Conservation (phyloP, 2,888 invertebrate genomes). For the Drosophila hamatofila region DNA sequence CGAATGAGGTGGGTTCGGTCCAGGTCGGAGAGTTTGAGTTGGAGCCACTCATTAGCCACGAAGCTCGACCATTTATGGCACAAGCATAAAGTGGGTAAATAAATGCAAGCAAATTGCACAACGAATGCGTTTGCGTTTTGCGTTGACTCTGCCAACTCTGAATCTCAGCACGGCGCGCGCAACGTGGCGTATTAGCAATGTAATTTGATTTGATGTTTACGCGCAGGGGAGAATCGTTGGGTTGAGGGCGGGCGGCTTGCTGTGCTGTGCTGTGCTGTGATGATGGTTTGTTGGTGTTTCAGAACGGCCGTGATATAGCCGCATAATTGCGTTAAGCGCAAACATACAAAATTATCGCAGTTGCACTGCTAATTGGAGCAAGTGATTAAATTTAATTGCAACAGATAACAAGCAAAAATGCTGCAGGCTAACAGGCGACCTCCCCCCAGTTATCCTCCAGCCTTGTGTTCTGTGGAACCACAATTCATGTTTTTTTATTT, state of each 20-base stretch:
- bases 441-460: conserved; percentile 3
- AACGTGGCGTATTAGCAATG: conserved; percentile 76
- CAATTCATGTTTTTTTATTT: conserved; percentile 10
- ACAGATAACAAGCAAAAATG: conserved; percentile 53
- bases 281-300: background rate
- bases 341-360: conserved; percentile 62
- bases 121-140: conserved; percentile 53
- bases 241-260: background rate
- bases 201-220: conserved; percentile 79
- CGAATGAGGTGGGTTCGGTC: conserved; percentile 19
- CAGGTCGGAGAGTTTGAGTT: background rate
- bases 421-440: conserved; percentile 4
- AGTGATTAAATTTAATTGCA: conserved; percentile 76
- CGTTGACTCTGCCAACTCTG: conserved; percentile 7
- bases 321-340: conserved; percentile 67
- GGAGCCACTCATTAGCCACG: conserved; percentile 55
- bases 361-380: conserved; percentile 74
- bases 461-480: background rate
- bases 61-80: conserved; percentile 47
- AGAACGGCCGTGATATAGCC: conserved; percentile 41
- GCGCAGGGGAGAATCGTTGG: conserved; percentile 21
- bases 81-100: conserved; percentile 43
- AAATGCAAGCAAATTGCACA: conserved; percentile 70
- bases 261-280: too few relatives aligned
- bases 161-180: conserved; percentile 40